Evolutionary conservation across 1,140 invertebrate species (phyloP).

Genomic region (Aphidius gifuensis): DNA sequence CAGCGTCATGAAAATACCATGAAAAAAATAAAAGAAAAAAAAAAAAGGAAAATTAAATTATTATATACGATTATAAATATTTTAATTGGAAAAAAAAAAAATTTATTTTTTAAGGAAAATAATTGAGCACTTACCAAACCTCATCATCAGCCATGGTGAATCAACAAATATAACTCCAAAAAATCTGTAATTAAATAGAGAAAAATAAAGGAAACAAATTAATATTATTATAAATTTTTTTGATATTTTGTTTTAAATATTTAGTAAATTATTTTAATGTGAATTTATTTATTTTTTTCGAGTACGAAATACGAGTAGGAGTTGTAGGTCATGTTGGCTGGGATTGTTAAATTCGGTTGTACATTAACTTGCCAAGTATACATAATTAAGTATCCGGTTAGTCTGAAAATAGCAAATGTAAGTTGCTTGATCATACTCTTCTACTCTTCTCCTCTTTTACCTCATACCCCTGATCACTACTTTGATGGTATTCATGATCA

Average conservation of each 20-base stretch:
- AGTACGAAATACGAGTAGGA: no score
- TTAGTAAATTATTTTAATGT: no score
- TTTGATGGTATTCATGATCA: slow-evolving; percentile 9
- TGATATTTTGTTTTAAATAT: no score
- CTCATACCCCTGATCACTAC: slow-evolving; percentile 29
- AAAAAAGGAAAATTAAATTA: slow-evolving; percentile 10
- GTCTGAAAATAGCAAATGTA: slow-evolving; percentile 49
- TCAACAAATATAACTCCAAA: slow-evolving; percentile 5
- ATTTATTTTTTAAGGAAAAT: background rate
- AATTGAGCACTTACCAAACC: slow-evolving; percentile 70
- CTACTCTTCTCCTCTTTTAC: no score
- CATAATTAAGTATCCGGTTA: slow-evolving; percentile 47
- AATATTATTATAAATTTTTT: no score
- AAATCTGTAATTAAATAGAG: background rate
- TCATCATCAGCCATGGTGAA: slow-evolving; percentile 83
- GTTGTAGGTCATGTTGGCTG: no score
- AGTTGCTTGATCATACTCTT: slow-evolving; percentile 12
- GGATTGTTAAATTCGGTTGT: no score
- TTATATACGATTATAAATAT: background rate
- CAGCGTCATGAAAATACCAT: background rate
- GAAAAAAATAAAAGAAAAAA: slow-evolving; percentile 15
- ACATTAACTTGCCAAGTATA: slow-evolving; percentile 7
- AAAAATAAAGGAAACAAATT: background rate
- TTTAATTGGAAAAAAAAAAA: no score
- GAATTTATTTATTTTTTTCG: no score